These are phyloP conservation scores for Holacanthella duospinosa DNA, from an alignment of 2,888 invertebrate genomes.

Conservation along the genomic window DNA sequence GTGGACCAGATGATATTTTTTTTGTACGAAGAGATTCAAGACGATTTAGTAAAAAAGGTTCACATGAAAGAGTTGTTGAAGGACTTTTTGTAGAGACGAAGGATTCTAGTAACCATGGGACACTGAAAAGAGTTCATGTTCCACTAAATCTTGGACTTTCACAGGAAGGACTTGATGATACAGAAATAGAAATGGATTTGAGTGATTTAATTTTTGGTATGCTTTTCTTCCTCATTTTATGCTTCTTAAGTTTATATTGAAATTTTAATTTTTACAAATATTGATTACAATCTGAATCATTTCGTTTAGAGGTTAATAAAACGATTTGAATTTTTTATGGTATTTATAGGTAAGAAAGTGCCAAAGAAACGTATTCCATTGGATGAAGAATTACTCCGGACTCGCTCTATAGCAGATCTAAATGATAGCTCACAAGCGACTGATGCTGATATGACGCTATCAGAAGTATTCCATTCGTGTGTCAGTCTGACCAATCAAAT, in stretches of 20 bases:
- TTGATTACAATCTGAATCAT: too few relatives aligned
- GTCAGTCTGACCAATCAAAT: slow-evolving; percentile 17
- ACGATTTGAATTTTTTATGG: too few relatives aligned
- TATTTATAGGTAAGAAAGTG: slow-evolving; percentile 26
- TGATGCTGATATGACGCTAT: slow-evolving; percentile 29
- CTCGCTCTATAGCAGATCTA: slow-evolving; percentile 25
- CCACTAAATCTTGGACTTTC: slow-evolving; percentile 15
- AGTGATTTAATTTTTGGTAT: neutral
- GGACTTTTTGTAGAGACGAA: slow-evolving; percentile 39
- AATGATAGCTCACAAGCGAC: slow-evolving; percentile 33
- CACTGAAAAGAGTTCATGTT: slow-evolving; percentile 30
- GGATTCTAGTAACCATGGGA: slow-evolving; percentile 35
- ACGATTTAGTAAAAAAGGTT: slow-evolving; percentile 31
- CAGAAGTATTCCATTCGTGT: slow-evolving; percentile 33
- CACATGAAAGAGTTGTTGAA: slow-evolving; percentile 36
- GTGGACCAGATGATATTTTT: slow-evolving; percentile 15
- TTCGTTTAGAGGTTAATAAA: too few relatives aligned
- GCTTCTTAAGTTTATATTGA: neutral
- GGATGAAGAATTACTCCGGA: slow-evolving; percentile 40
- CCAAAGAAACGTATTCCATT: slow-evolving; percentile 40
- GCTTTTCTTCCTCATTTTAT: neutral
- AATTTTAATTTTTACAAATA: too few relatives aligned
- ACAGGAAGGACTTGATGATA: neutral
- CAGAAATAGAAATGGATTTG: neutral
- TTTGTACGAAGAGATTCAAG: slow-evolving; percentile 34